Percentiles rank a stretch among this genome's conserved stretches.
These are phyloP conservation scores for Andrena praecox DNA, from an alignment of 2,888 invertebrate species.

Conservation along the genomic window DNA sequence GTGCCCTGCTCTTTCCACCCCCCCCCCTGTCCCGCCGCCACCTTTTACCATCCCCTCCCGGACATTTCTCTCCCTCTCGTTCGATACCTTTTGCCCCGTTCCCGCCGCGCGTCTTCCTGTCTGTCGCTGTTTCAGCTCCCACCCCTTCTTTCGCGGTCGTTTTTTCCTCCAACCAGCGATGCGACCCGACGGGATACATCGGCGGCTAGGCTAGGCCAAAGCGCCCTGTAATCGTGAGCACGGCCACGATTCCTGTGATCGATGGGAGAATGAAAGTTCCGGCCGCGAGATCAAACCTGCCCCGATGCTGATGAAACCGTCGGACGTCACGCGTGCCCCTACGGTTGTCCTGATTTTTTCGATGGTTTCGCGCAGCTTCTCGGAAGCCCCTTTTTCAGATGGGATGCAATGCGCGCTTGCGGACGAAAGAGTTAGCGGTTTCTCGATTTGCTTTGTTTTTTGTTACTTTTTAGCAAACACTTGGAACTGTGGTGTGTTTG, in stretches of 20 bases:
- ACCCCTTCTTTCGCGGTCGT: not conserved
- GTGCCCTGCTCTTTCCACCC: constrained; percentile 22
- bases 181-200: constrained; percentile 6
- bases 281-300: constrained; percentile 37
- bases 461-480: too few relatives aligned
- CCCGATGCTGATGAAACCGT: constrained; percentile 42
- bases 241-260: constrained; percentile 40
- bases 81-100: not conserved
- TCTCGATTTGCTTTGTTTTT: too few relatives aligned
- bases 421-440: too few relatives aligned
- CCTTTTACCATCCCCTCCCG: not conserved
- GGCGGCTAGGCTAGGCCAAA: constrained; percentile 25
- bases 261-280: constrained; percentile 60
- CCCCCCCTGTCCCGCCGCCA: too few relatives aligned
- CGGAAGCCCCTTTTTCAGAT: too few relatives aligned
- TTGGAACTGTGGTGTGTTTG: too few relatives aligned
- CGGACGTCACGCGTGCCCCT: constrained; percentile 14
- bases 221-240: constrained; percentile 34
- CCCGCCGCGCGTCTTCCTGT: not conserved
- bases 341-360: too few relatives aligned
- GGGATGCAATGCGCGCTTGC: too few relatives aligned
- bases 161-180: constrained; percentile 21
- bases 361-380: too few relatives aligned
- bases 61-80: constrained; percentile 19
- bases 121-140: not conserved